phyloP scores from a whole-genome alignment of 2,797 vertebrate species.

The Cetoscarus ocellatus region DNA sequence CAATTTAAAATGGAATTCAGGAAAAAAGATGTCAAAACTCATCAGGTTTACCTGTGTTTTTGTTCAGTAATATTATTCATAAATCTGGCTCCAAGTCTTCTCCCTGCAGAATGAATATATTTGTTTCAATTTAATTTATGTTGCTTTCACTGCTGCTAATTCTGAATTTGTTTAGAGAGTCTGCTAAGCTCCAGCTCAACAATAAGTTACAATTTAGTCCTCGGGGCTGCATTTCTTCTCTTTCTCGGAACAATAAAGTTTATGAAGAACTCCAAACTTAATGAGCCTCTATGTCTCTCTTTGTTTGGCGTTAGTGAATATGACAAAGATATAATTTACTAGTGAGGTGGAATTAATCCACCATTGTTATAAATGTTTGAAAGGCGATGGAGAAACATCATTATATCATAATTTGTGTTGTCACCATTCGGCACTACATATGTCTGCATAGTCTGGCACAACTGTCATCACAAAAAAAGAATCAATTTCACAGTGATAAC shows the following conservation, averaged over 20 bases:
- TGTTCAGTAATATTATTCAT: slow-evolving; percentile 1
- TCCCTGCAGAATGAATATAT: neutral
- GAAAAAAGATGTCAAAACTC: neutral
- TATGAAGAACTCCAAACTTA: slow-evolving; percentile 14
- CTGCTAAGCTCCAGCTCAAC: slow-evolving; percentile 14
- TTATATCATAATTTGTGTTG: slow-evolving; percentile 17
- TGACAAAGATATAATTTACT: slow-evolving; percentile 15
- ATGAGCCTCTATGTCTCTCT: slow-evolving; percentile 18
- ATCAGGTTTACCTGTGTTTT: neutral
- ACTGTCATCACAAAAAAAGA: neutral
- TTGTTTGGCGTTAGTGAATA: slow-evolving; percentile 31
- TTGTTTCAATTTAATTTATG: neutral
- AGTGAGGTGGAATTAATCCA: slow-evolving; percentile 21
- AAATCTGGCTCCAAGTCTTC: neutral
- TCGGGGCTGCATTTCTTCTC: slow-evolving; percentile 6
- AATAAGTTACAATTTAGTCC: neutral
- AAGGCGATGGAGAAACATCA: neutral
- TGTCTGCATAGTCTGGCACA: slow-evolving; percentile 1
- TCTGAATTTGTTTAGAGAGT: slow-evolving; percentile 10
- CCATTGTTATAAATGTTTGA: slow-evolving; percentile 8
- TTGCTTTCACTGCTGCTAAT: slow-evolving; percentile 6
- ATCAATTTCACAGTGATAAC: neutral
- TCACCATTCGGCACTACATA: slow-evolving; percentile 3
- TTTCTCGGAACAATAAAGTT: slow-evolving; percentile 21
- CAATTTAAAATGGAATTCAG: slow-evolving; percentile 1